phyloP scores from a whole-genome alignment of 2,113 vertebrate species.

The Pholis gunnellus region DNA sequence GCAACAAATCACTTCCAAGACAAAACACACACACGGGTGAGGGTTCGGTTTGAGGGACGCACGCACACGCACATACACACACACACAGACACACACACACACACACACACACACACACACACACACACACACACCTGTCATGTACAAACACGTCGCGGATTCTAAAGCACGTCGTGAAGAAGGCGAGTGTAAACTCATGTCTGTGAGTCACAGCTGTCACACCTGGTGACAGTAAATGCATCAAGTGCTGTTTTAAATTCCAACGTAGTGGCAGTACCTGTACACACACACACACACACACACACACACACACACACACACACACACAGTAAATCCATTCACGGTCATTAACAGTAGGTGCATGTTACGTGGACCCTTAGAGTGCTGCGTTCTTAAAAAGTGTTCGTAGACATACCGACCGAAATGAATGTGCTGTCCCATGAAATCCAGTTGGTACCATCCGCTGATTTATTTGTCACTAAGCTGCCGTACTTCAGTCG shows the following conservation, averaged over 20 bases:
- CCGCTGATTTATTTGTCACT: background rate
- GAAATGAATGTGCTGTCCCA: too few species aligned
- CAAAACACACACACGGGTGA: background rate
- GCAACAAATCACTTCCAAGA: conserved; percentile 58
- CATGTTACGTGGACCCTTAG: background rate
- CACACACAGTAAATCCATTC: background rate
- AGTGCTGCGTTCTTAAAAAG: background rate
- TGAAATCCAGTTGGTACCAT: too few species aligned
- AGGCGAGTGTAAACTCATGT: background rate
- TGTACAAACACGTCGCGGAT: conserved; percentile 13
- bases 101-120: background rate
- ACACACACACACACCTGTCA: background rate
- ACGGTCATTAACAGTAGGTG: background rate
- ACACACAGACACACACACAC: background rate
- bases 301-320: background rate
- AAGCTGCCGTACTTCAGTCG: background rate
- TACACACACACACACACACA: background rate
- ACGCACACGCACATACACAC: background rate
- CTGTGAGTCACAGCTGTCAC: background rate
- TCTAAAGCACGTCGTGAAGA: background rate
- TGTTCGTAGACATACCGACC: too few species aligned
- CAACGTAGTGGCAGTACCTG: background rate
- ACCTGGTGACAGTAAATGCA: background rate
- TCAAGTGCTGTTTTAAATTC: background rate
- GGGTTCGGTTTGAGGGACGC: background rate